These are phyloP conservation scores for Drosophila falleni DNA, from an alignment of 2,888 invertebrate species.

Conservation along the genomic window DNA sequence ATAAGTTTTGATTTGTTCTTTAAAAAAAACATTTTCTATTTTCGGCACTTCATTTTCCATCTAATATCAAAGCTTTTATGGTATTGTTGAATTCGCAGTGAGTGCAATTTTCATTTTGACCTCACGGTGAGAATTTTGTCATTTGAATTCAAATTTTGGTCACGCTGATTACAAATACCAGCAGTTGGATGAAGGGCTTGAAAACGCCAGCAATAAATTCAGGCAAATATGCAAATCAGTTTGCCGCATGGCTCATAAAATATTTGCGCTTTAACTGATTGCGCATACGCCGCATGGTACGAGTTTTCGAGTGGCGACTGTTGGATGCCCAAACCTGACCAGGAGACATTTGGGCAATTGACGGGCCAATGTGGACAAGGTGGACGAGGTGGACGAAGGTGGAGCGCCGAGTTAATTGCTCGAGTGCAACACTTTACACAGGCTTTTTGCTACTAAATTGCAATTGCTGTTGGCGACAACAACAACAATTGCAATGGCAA, in stretches of 20 bases:
- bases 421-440: slow-evolving; percentile 61
- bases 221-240: slow-evolving; percentile 70
- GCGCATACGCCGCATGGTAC: slow-evolving; percentile 63
- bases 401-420: slow-evolving; percentile 65
- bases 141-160: slow-evolving; percentile 58
- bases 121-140: slow-evolving; percentile 27
- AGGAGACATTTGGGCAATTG: slow-evolving; percentile 55
- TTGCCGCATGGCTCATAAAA: slow-evolving; percentile 71
- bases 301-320: slow-evolving; percentile 6
- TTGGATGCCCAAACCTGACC: slow-evolving; percentile 51
- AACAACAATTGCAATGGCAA: slow-evolving; percentile 49
- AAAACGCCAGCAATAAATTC: slow-evolving; percentile 52
- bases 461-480: slow-evolving; percentile 65
- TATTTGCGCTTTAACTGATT: slow-evolving; percentile 73
- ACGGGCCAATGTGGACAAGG: slow-evolving; percentile 10
- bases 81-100: background rate
- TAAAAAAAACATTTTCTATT: no score
- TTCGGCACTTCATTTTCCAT: background rate
- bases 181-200: slow-evolving; percentile 13
- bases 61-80: background rate
- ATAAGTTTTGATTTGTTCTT: background rate
- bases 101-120: slow-evolving; percentile 15
- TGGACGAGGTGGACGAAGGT: no score
- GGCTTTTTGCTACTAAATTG: slow-evolving; percentile 75
- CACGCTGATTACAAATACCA: slow-evolving; percentile 59